Percentiles rank a stretch among this genome's conserved stretches.
Evolutionary conservation across 2,113 vertebrate species (phyloP).

Genomic region (Aviceda subcristata): DNA sequence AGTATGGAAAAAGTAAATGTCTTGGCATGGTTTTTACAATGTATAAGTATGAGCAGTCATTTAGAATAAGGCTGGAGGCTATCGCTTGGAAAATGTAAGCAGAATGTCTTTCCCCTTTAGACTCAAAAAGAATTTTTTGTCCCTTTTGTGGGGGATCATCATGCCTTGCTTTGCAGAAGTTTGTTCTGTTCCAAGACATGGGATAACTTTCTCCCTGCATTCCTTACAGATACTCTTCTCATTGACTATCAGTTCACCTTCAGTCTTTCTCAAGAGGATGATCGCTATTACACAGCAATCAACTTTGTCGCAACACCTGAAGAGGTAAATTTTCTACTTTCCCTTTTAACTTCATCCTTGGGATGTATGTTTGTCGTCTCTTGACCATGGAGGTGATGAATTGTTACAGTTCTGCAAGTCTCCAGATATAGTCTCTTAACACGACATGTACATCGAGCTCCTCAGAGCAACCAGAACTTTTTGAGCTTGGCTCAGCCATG

Average conservation of each 20-base stretch:
- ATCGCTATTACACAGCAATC: slow-evolving; percentile 97
- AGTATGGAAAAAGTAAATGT: neutral
- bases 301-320: slow-evolving; percentile 98
- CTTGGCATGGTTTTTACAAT: neutral
- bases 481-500: neutral
- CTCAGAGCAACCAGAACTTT: neutral
- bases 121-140: neutral
- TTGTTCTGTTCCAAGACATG: neutral
- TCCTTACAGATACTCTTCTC: slow-evolving; percentile 88
- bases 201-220: neutral
- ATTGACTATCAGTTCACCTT: slow-evolving; percentile 99
- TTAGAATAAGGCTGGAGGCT: neutral
- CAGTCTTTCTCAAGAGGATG: slow-evolving; percentile 97
- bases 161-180: neutral
- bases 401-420: fast-evolving
- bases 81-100: neutral
- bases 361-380: neutral
- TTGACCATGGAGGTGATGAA: fast-evolving
- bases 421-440: neutral
- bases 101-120: neutral
- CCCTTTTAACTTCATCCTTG: neutral
- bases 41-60: neutral
- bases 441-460: fast-evolving
- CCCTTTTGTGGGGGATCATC: neutral
- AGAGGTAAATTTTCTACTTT: slow-evolving; percentile 77